A percentile compares a stretch with the other conserved stretches of the same genome.
Evolutionary conservation across 2,888 invertebrate species (phyloP).

Genomic region (Lepidochrysops patricia): DNA sequence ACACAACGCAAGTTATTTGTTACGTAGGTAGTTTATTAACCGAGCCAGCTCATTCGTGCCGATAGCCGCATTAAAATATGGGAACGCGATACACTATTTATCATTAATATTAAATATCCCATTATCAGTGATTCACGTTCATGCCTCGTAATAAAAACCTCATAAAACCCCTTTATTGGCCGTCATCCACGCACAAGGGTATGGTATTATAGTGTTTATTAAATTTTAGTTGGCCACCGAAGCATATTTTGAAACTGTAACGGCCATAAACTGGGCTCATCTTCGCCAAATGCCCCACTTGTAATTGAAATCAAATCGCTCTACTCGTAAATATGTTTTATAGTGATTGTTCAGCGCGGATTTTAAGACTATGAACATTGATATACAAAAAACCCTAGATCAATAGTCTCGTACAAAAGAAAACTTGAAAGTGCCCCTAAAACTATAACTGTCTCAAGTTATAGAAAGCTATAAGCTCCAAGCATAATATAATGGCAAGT

Average conservation of each 20-base stretch:
- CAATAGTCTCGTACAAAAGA: too few species aligned
- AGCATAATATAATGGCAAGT: too few species aligned
- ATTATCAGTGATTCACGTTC: conserved; percentile 67
- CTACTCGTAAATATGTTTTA: conserved; percentile 8
- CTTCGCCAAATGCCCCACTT: conserved; percentile 48
- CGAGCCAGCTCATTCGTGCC: too few species aligned
- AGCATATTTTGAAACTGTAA: conserved; percentile 56
- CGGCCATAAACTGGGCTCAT: conserved; percentile 44
- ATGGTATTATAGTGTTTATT: conserved; percentile 71
- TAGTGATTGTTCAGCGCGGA: neutral
- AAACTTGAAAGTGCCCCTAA: too few species aligned
- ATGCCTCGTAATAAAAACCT: conserved; percentile 70
- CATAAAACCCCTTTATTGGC: conserved; percentile 70
- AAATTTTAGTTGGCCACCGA: conserved; percentile 62
- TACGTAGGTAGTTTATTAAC: too few species aligned
- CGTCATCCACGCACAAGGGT: conserved; percentile 61
- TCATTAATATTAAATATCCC: conserved; percentile 24
- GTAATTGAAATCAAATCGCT: conserved; percentile 28
- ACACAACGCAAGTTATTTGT: too few species aligned
- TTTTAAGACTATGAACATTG: neutral
- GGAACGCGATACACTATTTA: neutral
- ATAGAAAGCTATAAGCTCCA: too few species aligned
- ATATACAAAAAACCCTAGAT: neutral
- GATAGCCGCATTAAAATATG: too few species aligned
- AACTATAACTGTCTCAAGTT: too few species aligned